Base-by-base conservation (phyloP, 1,140 invertebrate genomes). In the Leptopilina clavipes region DNA sequence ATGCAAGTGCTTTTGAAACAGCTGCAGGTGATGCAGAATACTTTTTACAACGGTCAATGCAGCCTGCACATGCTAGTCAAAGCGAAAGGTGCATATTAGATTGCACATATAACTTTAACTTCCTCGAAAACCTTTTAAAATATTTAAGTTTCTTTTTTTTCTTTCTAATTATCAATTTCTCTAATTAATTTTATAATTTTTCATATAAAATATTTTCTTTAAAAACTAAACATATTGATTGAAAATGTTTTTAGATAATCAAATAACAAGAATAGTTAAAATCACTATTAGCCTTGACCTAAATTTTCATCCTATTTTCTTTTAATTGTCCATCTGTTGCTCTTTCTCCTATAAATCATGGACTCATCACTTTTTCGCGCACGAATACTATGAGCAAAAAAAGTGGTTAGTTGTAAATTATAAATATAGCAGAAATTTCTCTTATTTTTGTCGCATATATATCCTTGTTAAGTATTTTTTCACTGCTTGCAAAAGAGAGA, bases 1-100 rank as follows among this genome's bases (percentile, higher is more conserved):
- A 65, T 65, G 14, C 59, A n/a, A 65, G 59, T 65, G 59, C 25
- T 65, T 31, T 3, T 65, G 59, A 22, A 25, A 59, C 56, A 59
- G 56, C 59, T 31, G 59, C 59, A 31, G 59, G 22, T 65, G 59
- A 65, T 65, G 59, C 59, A 14, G 12, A 31, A 3, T n/a, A 14
- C n/a, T 65, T 22, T 59, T 22, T 22, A 22, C 7, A 1, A 48
- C 1, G 19, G 52, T 11, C 52, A 54, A 19, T 54, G 22, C 22
- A 65, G 22, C 25, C 56, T 31, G 56, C 56, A 31, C 56, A 65
- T 31, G 56, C 56, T 65, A 31, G 56, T 31, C 56, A 37, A 65
- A 65, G 56, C 56, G 56, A 65, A 65, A 65, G 25, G 48, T 52
- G 48, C 22, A 25, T 65, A 14, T 65, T 14, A 31, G 56, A 45